phyloP scores from a whole-genome alignment of 2,797 vertebrate genomes.

The Pagetopsis macropterus region DNA sequence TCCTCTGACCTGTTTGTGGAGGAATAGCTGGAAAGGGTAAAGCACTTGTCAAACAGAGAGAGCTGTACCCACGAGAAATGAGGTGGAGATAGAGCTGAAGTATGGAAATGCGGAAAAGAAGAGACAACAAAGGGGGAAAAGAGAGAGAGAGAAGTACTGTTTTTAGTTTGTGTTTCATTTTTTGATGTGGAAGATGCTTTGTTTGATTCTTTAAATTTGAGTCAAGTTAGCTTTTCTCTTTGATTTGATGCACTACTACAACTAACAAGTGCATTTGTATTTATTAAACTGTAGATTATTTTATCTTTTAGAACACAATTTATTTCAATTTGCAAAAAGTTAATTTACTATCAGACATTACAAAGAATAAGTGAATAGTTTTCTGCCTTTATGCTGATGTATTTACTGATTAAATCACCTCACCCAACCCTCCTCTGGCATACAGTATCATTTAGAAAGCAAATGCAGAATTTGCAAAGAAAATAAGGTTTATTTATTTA shows the following conservation, averaged over 20 bases:
- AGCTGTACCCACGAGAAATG: constrained; percentile 47
- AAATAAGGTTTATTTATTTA: not conserved
- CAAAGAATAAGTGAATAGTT: no score
- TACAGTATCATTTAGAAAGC: not conserved
- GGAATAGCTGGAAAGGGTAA: constrained; percentile 72
- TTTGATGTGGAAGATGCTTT: not conserved
- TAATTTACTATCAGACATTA: no score
- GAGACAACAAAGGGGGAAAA: not conserved
- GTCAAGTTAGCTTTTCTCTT: not conserved
- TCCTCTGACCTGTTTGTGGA: constrained; percentile 74
- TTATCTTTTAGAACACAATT: no score
- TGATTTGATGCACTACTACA: not conserved
- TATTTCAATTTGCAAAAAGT: no score
- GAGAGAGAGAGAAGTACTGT: not conserved
- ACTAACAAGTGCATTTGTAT: no score
- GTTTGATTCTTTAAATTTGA: not conserved
- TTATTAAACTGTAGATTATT: no score
- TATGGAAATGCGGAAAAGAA: constrained; percentile 23
- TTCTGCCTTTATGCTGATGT: not conserved
- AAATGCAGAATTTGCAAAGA: constrained; percentile 2
- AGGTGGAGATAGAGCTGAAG: constrained; percentile 35
- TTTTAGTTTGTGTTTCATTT: not conserved
- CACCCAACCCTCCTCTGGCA: not conserved
- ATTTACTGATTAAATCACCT: not conserved
- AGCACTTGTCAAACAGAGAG: constrained; percentile 68